Evolutionary conservation across 2,113 vertebrate species (phyloP).

Genomic region (Coptodon rendalli): DNA sequence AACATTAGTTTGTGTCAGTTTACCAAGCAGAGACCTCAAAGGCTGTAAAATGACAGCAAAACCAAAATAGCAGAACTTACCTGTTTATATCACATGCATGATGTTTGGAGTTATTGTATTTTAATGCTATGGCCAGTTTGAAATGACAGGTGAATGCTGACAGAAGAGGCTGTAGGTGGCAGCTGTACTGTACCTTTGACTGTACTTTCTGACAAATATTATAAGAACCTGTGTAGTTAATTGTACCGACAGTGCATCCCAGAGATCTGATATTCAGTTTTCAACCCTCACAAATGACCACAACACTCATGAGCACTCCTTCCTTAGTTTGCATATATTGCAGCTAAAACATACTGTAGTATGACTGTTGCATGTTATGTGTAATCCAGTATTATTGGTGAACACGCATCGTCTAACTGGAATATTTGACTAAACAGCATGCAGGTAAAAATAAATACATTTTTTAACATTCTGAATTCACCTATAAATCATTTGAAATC

Average conservation of each 20-base stretch:
- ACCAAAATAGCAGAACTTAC: background rate
- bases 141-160: background rate
- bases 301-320: rapidly evolving
- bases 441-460: rapidly evolving
- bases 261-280: background rate
- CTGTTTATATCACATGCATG: background rate
- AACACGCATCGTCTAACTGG: rapidly evolving
- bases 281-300: background rate
- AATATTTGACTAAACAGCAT: background rate
- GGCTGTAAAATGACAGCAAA: rapidly evolving
- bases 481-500: background rate
- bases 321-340: background rate
- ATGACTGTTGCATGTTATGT: background rate
- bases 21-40: background rate
- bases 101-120: background rate
- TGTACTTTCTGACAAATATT: background rate
- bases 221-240: background rate
- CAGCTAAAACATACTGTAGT: background rate
- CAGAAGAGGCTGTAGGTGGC: background rate
- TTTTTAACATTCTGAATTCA: background rate
- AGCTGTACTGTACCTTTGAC: background rate
- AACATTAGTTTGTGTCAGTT: background rate
- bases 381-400: rapidly evolving
- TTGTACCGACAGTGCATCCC: background rate
- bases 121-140: rapidly evolving